These are phyloP conservation scores for Tetropium fuscum DNA, from an alignment of 2,888 invertebrate genomes.

Conservation along the genomic window DNA sequence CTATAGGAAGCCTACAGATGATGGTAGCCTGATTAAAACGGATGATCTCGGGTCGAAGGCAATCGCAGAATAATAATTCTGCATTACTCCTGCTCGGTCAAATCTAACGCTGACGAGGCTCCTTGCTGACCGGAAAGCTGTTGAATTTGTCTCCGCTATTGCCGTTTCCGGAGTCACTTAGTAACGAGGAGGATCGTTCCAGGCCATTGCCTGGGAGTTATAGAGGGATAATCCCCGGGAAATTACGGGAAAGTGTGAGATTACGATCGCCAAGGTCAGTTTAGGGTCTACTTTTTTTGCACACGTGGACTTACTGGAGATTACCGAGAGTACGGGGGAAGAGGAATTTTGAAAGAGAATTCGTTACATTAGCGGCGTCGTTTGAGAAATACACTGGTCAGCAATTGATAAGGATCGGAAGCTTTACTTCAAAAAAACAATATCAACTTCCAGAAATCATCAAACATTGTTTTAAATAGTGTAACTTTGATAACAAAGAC, in stretches of 20 bases:
- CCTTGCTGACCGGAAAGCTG: conserved; percentile 53
- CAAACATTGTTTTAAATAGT: too few species aligned
- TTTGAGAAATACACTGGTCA: too few species aligned
- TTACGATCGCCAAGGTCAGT: conserved; percentile 7
- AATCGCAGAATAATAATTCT: neutral
- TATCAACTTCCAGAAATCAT: too few species aligned
- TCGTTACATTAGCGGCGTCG: too few species aligned
- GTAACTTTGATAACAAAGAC: too few species aligned
- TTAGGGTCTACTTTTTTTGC: conserved; percentile 5
- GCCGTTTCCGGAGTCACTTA: conserved; percentile 56
- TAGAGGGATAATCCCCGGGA: conserved; percentile 37
- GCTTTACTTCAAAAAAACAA: too few species aligned
- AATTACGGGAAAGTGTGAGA: conserved; percentile 14
- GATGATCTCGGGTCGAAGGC: neutral
- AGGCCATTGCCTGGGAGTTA: conserved; percentile 48
- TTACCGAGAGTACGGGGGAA: too few species aligned
- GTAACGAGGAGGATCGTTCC: conserved; percentile 50
- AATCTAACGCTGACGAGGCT: conserved; percentile 41
- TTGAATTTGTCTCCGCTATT: conserved; percentile 54
- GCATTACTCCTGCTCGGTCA: neutral
- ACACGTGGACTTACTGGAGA: neutral
- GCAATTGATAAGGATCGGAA: too few species aligned
- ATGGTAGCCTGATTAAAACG: neutral
- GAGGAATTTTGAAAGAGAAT: too few species aligned
- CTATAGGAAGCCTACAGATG: conserved; percentile 12